Conservation (phyloP, 2,888 invertebrate genomes). For the Phanerotoma sp. region DNA sequence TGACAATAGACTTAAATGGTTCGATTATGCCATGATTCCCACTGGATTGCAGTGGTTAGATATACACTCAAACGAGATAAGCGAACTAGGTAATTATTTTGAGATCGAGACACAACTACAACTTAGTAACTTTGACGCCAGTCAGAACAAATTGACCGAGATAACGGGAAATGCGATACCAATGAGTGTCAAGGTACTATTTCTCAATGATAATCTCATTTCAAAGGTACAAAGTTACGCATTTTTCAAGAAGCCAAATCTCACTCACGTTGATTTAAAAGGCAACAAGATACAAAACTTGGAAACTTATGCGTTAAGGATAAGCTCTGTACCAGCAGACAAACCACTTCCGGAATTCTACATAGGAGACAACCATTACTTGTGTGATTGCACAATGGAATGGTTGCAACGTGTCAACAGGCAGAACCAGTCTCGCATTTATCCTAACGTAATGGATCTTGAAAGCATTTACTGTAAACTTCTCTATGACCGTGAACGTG, state of each 20-base stretch:
- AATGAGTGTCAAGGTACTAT: constrained; percentile 77
- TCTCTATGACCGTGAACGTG: constrained; percentile 73
- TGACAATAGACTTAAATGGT: constrained; percentile 79
- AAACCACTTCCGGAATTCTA: constrained; percentile 78
- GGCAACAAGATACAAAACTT: constrained; percentile 77
- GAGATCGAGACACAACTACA: constrained; percentile 80
- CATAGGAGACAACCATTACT: constrained; percentile 82
- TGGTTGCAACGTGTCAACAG: constrained; percentile 82
- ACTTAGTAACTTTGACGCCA: constrained; percentile 78
- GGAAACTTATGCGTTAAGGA: constrained; percentile 74
- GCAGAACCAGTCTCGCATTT: constrained; percentile 73
- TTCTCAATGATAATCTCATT: constrained; percentile 78
- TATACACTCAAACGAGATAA: constrained; percentile 81
- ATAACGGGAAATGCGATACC: constrained; percentile 82
- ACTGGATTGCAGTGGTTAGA: constrained; percentile 83
- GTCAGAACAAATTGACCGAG: constrained; percentile 78
- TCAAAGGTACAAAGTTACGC: constrained; percentile 83
- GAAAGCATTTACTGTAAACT: constrained; percentile 81
- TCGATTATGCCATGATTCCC: constrained; percentile 84
- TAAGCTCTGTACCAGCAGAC: constrained; percentile 73
- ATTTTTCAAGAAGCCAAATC: constrained; percentile 82
- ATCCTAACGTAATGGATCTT: constrained; percentile 80
- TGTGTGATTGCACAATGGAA: constrained; percentile 89
- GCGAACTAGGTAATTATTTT: constrained; percentile 80
- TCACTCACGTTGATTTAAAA: constrained; percentile 78